Evolutionary conservation across 2,797 vertebrate species (phyloP).

Genomic region (Acipenser oxyrinchus): DNA sequence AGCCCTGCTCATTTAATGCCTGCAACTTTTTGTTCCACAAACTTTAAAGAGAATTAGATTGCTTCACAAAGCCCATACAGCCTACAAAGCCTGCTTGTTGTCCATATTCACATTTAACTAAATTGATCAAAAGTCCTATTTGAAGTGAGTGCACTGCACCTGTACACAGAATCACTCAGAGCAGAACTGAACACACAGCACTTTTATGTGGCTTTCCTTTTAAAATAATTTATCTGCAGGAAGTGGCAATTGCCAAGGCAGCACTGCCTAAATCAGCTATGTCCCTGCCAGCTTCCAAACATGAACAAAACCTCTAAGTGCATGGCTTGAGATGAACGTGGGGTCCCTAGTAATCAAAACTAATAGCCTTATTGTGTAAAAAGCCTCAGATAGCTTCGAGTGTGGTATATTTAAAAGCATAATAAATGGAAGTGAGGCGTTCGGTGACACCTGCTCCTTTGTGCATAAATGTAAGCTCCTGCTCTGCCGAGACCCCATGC

Average conservation of each 20-base stretch:
- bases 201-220: constrained; percentile 38
- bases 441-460: constrained; percentile 81
- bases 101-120: constrained; percentile 10
- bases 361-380: constrained; percentile 55
- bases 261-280: constrained; percentile 53
- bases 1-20: constrained; percentile 1
- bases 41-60: constrained; percentile 9
- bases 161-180: constrained; percentile 30
- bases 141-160: constrained; percentile 32
- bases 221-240: constrained; percentile 62
- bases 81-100: constrained; percentile 39
- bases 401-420: constrained; percentile 37
- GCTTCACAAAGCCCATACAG: constrained; percentile 2
- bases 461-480: constrained; percentile 51
- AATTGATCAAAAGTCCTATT: constrained; percentile 21
- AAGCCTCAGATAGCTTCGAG: constrained; percentile 45
- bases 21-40: constrained; percentile 9
- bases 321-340: constrained; percentile 32
- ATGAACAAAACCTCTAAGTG: constrained; percentile 58
- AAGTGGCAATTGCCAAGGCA: constrained; percentile 55
- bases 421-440: constrained; percentile 54
- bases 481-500: constrained; percentile 43
- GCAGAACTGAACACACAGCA: constrained; percentile 23
- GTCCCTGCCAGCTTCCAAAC: constrained; percentile 50
- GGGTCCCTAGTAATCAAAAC: constrained; percentile 57